Base-by-base conservation (phyloP, 2,113 vertebrate genomes). In the Notiomystis cincta region DNA sequence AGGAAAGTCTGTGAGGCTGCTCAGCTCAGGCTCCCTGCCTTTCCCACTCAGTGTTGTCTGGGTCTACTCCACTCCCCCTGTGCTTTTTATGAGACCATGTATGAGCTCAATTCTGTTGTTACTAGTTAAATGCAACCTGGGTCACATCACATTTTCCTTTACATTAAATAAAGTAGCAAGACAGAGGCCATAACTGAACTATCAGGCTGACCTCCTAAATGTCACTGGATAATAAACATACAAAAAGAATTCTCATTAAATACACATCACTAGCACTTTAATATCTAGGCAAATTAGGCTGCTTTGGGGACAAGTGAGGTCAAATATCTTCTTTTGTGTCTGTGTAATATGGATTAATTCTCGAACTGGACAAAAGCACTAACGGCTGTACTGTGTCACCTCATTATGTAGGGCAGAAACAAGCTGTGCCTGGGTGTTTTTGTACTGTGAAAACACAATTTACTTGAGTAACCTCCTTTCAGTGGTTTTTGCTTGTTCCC, bases 261-360 rank as follows among this genome's bases (percentile, higher is more conserved):
- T 62, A 97, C 70, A 40, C 96, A 96, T 88, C 95, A 83, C 38
- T 76, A 93, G 87, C 75, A 30, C 82, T 95, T 91, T 81, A 85
- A 91, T 97, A 97, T 96, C 95, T 95, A 70, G 94, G 90, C 78
- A 93, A 97, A 96, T 97, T 96, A 98, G 92, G 94, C 95, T 97
- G 90, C 88, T 94, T 38, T 87, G 93, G 90, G 95, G 93, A 96
- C 90, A 95, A 96, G 86, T 31, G 90, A 97, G 96, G 97, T 97
- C 94, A 97, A 96, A 95, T 93, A 87, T 92, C 89, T 98, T 94
- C 92, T 96, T 94, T 86, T 97, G 95, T 97, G 86, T 96, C 77
- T 90, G 62, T 94, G 79, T 89, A 93, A 77, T 96, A 89, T 89
- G 94, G 94, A 98, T 98, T 95, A 96, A 91, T 95, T 96, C 96